Evolutionary conservation across 2,797 vertebrate genomes (phyloP).

Genomic region (Oreortyx pictus): DNA sequence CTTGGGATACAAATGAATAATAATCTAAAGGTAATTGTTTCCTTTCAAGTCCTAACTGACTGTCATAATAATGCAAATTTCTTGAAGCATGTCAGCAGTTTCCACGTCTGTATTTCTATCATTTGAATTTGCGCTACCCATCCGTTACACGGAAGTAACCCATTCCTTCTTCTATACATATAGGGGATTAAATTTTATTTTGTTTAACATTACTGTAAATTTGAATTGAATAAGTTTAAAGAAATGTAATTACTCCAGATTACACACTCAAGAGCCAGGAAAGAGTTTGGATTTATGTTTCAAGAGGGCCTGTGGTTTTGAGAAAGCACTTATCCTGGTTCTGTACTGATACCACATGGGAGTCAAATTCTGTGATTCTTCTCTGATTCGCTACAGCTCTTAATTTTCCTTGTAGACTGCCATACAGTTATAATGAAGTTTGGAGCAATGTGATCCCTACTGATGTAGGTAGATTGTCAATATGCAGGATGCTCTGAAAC

Average conservation of each 20-base stretch:
- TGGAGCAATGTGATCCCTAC: not conserved
- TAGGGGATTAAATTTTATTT: not conserved
- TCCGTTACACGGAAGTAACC: not conserved
- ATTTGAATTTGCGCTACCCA: not conserved
- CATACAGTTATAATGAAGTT: not conserved
- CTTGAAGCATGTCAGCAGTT: constrained; percentile 23
- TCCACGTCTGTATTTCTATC: not conserved
- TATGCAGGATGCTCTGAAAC: not conserved
- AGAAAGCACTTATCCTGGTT: not conserved
- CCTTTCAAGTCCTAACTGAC: constrained; percentile 29
- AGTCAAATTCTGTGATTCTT: not conserved
- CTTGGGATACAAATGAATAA: constrained; percentile 40
- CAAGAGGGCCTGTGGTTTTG: not conserved
- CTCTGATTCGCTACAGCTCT: not conserved
- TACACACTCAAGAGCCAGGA: fast-evolving
- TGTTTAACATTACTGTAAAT: not conserved
- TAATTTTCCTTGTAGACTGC: not conserved
- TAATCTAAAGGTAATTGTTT: constrained; percentile 47
- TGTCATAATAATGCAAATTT: constrained; percentile 27
- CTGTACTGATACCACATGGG: not conserved
- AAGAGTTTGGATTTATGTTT: not conserved
- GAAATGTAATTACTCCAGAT: not conserved
- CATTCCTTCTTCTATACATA: not conserved
- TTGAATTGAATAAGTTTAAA: not conserved
- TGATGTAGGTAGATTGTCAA: not conserved